Conservation (phyloP, 1,140 invertebrate species). For the Megalonaias nervosa region DNA sequence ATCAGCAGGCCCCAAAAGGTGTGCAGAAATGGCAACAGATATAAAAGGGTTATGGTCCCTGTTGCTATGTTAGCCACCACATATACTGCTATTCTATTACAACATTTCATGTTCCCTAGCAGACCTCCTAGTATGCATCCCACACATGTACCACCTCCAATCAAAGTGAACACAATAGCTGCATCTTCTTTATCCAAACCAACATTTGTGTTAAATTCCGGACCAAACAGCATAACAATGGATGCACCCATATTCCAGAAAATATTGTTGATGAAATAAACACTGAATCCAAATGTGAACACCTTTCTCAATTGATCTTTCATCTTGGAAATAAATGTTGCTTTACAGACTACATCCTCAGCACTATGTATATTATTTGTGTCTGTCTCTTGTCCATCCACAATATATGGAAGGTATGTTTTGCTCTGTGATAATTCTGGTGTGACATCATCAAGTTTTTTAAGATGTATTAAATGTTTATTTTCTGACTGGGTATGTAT, state of each 20-base stretch:
- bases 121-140: slow-evolving; percentile 55
- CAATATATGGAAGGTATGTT: no score
- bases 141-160: slow-evolving; percentile 50
- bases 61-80: slow-evolving; percentile 45
- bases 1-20: slow-evolving; percentile 26
- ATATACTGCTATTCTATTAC: slow-evolving; percentile 50
- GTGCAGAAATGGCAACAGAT: slow-evolving; percentile 36
- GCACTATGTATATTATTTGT: no score
- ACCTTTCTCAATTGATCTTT: slow-evolving; percentile 42
- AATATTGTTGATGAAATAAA: slow-evolving; percentile 61
- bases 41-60: slow-evolving; percentile 39
- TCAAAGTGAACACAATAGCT: slow-evolving; percentile 42
- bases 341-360: no score
- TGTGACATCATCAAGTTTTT: no score
- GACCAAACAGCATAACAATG: slow-evolving; percentile 48
- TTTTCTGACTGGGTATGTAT: background rate
- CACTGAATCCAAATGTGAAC: slow-evolving; percentile 50
- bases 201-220: slow-evolving; percentile 48
- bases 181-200: slow-evolving; percentile 44
- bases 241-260: slow-evolving; percentile 59
- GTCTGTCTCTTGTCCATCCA: no score
- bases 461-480: background rate
- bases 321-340: background rate
- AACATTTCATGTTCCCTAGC: slow-evolving; percentile 47
- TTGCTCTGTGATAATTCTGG: no score